Base-by-base conservation (phyloP, 2,888 invertebrate species). In the Pollenia griseotomentosa region DNA sequence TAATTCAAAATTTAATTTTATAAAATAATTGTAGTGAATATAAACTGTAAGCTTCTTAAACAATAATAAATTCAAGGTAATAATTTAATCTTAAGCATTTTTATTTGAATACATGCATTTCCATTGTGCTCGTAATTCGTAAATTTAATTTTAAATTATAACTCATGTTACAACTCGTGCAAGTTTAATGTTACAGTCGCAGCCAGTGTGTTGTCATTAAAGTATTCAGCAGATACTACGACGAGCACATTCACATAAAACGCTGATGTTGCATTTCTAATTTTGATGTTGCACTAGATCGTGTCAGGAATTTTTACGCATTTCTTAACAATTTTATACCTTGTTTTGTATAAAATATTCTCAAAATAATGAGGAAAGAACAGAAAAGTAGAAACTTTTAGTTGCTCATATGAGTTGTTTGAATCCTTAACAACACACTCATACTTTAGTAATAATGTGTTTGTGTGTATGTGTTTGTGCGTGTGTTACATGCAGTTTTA, bases 261-360 rank as follows among this genome's bases (percentile, higher is more conserved):
- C 77, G 77, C 61, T 83, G 70, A 63, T 77, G 75, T 77, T 77
- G 77, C 63, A 77, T 77, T 77, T 19, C 40, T 77, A 70, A 63
- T 83, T 77, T 61, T 70, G 53, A 74, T 87, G 78, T 84, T 82
- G 81, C 61, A 73, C 53, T 74, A 65, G 61, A 83, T 77, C 70
- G 87, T 84, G 87, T 74, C 73, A 81, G 70, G 77, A 84, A 81
- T 84, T 65, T 87, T 83, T 81, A 87, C 77, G 83, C 83, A 83
- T 81, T 83, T 81, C 84, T 87, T 84, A 84, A 81, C 81, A 84
- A 84, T 82, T 82, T 82, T 68, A 40, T 74, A 85, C 74, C 79
- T 83, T 79, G 73, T 84, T 84, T 68, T 66, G 65, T n/a, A 48
- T 48, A 33, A 78, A 66, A 79, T 44, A 33, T 70, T 78, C 73